Evolutionary conservation across 2,888 invertebrate genomes (phyloP), one percentile per base, ranked within the genome.

Genomic region (Dilophus febrilis): DNA sequence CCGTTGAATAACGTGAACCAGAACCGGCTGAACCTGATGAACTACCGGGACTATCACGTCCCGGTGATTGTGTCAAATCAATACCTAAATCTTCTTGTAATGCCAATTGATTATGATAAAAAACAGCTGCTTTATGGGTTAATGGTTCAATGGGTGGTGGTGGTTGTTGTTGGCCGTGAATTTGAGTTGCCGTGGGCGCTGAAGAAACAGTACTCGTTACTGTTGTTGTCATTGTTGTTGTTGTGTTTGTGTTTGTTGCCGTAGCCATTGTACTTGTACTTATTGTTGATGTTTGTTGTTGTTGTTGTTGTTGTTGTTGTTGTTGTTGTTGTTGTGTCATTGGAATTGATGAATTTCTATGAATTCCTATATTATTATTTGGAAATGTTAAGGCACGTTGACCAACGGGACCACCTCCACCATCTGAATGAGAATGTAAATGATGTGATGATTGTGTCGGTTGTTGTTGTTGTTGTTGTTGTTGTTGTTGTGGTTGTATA

Each of bases 31-130:
- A 85, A 8, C 87, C 86, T 40, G 86, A 81, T 13, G 86, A 86
- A 0, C 82, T 82, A 12, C 88, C 88, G 12, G 90, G 88, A 56
- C 88, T 88, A 64, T 90, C 88, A 44, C 90, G 74, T n/a, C 90
- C 90, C 33, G 90, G 88, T 53, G 86, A 87, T 75, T 84, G 84
- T 47, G 83, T 83, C 72, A 84, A 77, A 64, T 86, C 85, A 53
- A 86, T 86, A 45, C 85, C 85, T 64, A 85, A 85, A 60, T 86
- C 86, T 59, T 86, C 85, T 55, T 84, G 80, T 45, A 85, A 66
- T 44, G 83, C 80, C 49, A 82, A 68, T 61, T 84, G 84, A 51
- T 83, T 82, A 52, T 83, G 81, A 62, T 83, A 83, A 57, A 77
- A 80, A 2, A 81, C 79, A 1, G 80, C 78, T 2, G 77, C 77